phyloP scores from a whole-genome alignment of 1,140 invertebrate genomes.

The Paraescarpia echinospica region DNA sequence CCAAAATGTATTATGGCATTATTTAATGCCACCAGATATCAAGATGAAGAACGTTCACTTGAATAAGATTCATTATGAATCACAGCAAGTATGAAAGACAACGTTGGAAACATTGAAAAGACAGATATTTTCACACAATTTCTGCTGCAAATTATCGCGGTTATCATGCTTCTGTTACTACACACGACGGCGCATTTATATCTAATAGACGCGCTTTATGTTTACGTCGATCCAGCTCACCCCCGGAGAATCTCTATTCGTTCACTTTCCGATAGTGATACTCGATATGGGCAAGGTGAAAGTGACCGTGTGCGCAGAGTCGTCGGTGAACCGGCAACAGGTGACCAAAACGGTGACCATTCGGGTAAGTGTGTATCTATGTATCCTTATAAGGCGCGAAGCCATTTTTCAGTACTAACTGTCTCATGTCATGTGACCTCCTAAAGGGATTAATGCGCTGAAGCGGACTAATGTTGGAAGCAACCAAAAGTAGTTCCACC shows the following conservation, averaged over 20 bases:
- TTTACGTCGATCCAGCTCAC: background rate
- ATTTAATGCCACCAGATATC: background rate
- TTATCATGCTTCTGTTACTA: background rate
- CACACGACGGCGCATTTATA: background rate
- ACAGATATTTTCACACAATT: background rate
- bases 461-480: background rate
- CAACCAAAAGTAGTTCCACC: background rate
- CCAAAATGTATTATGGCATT: background rate
- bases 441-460: background rate
- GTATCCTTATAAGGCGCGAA: background rate
- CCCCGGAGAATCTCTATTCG: conserved; percentile 57
- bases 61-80: background rate
- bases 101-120: background rate
- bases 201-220: background rate
- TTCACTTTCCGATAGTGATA: conserved; percentile 67
- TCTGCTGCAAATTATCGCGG: background rate
- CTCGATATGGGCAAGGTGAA: conserved; percentile 64
- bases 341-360: conserved; percentile 74
- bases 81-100: background rate
- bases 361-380: conserved; percentile 62
- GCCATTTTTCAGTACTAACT: background rate
- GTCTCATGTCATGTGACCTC: background rate
- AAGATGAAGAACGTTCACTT: background rate
- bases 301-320: conserved; percentile 80
- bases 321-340: conserved; percentile 79